These are phyloP conservation scores for Adelphocoris suturalis DNA, from an alignment of 2,888 invertebrate species.

Conservation along the genomic window DNA sequence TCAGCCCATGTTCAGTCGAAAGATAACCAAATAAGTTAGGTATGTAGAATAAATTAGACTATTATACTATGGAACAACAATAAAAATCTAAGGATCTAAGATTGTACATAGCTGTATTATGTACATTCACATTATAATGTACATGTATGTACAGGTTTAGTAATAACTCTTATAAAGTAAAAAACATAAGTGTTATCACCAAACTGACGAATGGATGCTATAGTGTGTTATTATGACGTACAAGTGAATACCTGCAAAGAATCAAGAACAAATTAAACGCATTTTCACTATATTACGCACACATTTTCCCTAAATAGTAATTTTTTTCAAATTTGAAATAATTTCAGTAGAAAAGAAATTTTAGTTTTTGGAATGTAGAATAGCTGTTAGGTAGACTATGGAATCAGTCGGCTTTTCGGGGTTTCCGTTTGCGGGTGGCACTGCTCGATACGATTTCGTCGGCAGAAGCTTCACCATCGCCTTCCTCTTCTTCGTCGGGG, in stretches of 20 bases:
- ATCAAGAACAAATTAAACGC: conserved; percentile 45
- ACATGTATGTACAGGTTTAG: too few species aligned
- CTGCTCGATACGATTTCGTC: conserved; percentile 78
- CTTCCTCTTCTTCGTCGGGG: conserved; percentile 78
- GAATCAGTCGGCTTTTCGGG: conserved; percentile 85
- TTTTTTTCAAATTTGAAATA: conserved; percentile 16
- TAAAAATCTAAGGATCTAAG: conserved; percentile 14
- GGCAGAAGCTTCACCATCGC: conserved; percentile 77
- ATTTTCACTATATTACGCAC: conserved; percentile 19
- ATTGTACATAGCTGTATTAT: not conserved
- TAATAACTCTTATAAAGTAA: too few species aligned
- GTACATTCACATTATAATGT: too few species aligned
- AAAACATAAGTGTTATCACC: not conserved
- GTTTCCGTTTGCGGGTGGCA: conserved; percentile 83
- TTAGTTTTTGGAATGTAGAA: conserved; percentile 56
- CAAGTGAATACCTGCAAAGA: conserved; percentile 63
- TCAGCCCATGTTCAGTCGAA: not conserved
- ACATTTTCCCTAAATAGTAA: not conserved
- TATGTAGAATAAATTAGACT: conserved; percentile 3
- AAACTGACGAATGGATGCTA: not conserved
- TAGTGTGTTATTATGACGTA: conserved; percentile 69
- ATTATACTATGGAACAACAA: not conserved
- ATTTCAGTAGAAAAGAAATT: conserved; percentile 47
- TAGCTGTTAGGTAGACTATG: not conserved
- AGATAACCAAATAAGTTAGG: not conserved